These are phyloP conservation scores for Paramormyrops kingsleyae DNA, from an alignment of 2,113 vertebrate genomes.

Conservation along the genomic window DNA sequence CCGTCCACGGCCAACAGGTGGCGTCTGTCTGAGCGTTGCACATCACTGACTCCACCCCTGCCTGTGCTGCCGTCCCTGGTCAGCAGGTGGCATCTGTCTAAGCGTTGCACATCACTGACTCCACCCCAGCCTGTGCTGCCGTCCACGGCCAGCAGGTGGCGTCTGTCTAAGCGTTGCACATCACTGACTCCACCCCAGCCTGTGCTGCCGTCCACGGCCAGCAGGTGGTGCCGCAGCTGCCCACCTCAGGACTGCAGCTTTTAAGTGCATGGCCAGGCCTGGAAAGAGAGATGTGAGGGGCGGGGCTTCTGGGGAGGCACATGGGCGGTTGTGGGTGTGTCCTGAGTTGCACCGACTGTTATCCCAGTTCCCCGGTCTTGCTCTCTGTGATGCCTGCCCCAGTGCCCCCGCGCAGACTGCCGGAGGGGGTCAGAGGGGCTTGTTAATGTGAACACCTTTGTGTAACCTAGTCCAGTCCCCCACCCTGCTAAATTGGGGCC, in stretches of 20 bases:
- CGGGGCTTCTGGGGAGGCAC: background rate
- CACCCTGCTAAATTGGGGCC: background rate
- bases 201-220: background rate
- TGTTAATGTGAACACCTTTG: background rate
- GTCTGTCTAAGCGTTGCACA: background rate
- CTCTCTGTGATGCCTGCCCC: background rate
- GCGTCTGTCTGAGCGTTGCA: background rate
- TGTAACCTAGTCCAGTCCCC: background rate
- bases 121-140: background rate
- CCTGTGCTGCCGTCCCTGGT: background rate
- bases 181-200: background rate
- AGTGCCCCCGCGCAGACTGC: background rate
- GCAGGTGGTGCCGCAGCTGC: background rate
- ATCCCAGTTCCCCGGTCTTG: background rate
- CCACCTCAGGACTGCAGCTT: background rate
- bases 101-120: background rate
- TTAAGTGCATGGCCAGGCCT: background rate
- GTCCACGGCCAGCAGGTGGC: background rate
- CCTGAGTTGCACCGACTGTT: background rate
- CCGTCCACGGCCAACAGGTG: background rate
- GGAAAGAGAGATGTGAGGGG: background rate
- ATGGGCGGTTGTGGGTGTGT: background rate
- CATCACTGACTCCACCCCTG: background rate
- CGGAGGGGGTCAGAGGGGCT: background rate
- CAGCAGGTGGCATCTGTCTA: no score